phyloP scores from a whole-genome alignment of 2,113 vertebrate species.

The Halichoerus grypus region DNA sequence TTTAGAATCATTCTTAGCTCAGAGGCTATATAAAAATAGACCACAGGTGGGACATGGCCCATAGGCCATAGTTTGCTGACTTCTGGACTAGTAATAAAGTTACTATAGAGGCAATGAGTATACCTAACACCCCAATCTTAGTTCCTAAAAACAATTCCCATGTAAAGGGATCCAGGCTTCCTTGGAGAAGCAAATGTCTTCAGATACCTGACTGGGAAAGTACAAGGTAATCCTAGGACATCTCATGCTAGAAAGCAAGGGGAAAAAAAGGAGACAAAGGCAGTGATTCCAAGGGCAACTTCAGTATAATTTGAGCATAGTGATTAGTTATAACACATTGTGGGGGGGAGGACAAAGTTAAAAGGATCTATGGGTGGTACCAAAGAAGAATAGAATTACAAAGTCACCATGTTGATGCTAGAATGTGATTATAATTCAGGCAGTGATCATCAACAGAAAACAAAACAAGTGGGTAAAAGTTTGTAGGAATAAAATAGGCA shows the following conservation, averaged over 20 bases:
- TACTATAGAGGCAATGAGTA: background rate
- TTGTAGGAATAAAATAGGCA: background rate
- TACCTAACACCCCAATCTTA: background rate
- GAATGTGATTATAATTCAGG: background rate
- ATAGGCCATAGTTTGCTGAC: background rate
- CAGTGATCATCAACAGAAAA: background rate
- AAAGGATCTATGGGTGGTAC: background rate
- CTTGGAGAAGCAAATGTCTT: background rate
- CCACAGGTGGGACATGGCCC: background rate
- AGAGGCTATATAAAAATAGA: background rate
- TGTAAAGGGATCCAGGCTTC: background rate
- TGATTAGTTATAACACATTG: background rate
- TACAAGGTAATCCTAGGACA: background rate
- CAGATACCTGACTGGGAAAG: background rate
- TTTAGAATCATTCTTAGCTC: background rate
- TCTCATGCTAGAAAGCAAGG: background rate
- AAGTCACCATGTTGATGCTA: background rate
- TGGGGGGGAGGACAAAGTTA: fast-evolving
- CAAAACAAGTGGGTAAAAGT: background rate
- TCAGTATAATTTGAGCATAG: background rate
- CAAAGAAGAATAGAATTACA: background rate
- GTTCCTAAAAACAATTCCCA: background rate
- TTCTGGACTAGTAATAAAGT: background rate
- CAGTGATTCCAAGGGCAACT: background rate
- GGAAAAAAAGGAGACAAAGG: background rate